Percentiles rank a stretch among this genome's conserved stretches.
Evolutionary conservation across 2,888 invertebrate genomes (phyloP).

Genomic region (Gisinianus flammeolus): DNA sequence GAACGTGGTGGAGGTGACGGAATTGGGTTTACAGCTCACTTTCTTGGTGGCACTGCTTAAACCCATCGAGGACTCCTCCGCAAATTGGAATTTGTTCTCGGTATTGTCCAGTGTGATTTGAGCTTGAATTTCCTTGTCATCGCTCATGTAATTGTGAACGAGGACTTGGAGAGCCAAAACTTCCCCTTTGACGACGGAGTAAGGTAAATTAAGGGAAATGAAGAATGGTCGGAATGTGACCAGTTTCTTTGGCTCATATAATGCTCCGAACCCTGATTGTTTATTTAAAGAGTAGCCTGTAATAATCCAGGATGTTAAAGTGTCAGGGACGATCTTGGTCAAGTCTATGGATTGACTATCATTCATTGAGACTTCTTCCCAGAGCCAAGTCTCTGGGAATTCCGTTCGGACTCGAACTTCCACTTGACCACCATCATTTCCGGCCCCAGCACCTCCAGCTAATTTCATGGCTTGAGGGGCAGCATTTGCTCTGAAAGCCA

Average conservation of each 20-base stretch:
- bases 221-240: constrained; percentile 84
- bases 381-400: constrained; percentile 54
- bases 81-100: constrained; percentile 71
- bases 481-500: not conserved
- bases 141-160: constrained; percentile 77
- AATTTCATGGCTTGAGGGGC: not conserved
- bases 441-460: not conserved
- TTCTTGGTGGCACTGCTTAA: constrained; percentile 8
- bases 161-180: constrained; percentile 84
- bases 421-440: constrained; percentile 1
- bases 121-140: constrained; percentile 72
- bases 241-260: constrained; percentile 57
- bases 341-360: constrained; percentile 57
- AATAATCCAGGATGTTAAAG: constrained; percentile 82
- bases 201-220: constrained; percentile 83
- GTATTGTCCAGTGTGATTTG: constrained; percentile 84
- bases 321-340: constrained; percentile 74
- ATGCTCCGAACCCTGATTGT: constrained; percentile 42
- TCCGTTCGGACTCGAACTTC: constrained; percentile 38
- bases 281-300: constrained; percentile 75
- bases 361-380: constrained; percentile 45
- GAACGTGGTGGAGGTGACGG: constrained; percentile 44
- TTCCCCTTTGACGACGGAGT: constrained; percentile 88
- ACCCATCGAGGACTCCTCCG: constrained; percentile 23
- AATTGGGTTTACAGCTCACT: not conserved